Percentiles rank a stretch among this genome's conserved stretches.
These are phyloP conservation scores for Corynorhinus townsendii DNA, from an alignment of 2,113 vertebrate genomes.

Conservation along the genomic window DNA sequence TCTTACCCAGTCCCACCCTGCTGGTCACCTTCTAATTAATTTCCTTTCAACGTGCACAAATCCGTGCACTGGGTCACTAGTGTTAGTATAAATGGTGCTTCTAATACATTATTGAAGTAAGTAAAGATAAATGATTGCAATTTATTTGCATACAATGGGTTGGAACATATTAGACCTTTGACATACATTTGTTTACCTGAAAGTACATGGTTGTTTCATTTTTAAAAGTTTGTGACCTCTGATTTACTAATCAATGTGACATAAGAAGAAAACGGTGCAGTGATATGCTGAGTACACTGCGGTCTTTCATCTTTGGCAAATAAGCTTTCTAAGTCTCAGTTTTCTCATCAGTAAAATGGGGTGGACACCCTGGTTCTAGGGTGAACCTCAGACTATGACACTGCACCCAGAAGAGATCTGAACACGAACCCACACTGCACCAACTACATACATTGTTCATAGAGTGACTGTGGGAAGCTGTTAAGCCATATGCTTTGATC, in stretches of 20 bases:
- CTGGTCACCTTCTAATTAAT: too few species aligned
- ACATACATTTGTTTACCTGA: not conserved
- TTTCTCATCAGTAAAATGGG: not conserved
- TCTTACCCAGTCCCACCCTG: too few species aligned
- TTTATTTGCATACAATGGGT: not conserved
- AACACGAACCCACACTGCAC: not conserved
- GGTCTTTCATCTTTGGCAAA: not conserved
- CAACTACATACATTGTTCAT: not conserved
- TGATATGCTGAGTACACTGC: not conserved
- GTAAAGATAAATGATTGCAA: not conserved
- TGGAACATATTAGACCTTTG: not conserved
- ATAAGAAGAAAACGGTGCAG: not conserved
- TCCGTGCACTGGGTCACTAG: too few species aligned
- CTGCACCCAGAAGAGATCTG: not conserved
- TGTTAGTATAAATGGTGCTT: not conserved
- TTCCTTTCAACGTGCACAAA: too few species aligned
- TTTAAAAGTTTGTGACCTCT: not conserved
- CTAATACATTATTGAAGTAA: not conserved
- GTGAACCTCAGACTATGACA: not conserved
- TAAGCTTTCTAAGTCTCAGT: not conserved
- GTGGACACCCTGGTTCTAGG: not conserved
- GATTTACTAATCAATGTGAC: not conserved
- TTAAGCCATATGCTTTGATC: not conserved
- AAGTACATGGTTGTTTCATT: not conserved
- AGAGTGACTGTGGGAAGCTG: not conserved